Evolutionary conservation across 1,140 invertebrate species (phyloP).

Genomic region (Eumaeus atala): DNA sequence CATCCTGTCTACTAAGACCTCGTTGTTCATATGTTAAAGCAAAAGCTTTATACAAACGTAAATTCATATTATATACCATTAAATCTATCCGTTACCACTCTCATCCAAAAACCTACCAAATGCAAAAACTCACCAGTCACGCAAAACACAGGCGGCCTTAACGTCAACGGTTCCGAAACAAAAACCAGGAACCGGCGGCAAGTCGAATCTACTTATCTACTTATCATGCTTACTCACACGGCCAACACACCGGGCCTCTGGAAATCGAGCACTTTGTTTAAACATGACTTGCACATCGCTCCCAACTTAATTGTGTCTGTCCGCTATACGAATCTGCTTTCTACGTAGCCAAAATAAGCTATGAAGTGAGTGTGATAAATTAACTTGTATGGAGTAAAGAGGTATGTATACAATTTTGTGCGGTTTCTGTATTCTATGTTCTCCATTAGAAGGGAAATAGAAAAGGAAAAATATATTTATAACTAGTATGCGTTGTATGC

Average conservation of each 20-base stretch:
- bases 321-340: slow-evolving; percentile 16
- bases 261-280: slow-evolving; percentile 58
- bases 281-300: slow-evolving; percentile 56
- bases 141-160: background rate
- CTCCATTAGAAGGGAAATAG: too few species aligned
- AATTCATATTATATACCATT: too few species aligned
- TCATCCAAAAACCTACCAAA: too few species aligned
- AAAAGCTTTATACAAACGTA: too few species aligned
- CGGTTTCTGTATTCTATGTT: too few species aligned
- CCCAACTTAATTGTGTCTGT: slow-evolving; percentile 57
- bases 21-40: too few species aligned
- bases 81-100: too few species aligned
- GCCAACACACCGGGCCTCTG: slow-evolving; percentile 38
- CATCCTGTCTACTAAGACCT: too few species aligned
- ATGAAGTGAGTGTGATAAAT: background rate
- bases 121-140: background rate
- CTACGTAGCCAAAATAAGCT: slow-evolving; percentile 4
- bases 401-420: too few species aligned
- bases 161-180: background rate
- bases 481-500: too few species aligned
- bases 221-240: slow-evolving; percentile 43
- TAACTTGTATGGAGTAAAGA: too few species aligned
- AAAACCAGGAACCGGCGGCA: background rate
- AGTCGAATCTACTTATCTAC: slow-evolving; percentile 27
- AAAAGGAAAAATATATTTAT: too few species aligned